A percentile compares a stretch with the other conserved stretches of the same genome.
phyloP scores from a whole-genome alignment of 2,113 vertebrate species.

The Sula dactylatra region DNA sequence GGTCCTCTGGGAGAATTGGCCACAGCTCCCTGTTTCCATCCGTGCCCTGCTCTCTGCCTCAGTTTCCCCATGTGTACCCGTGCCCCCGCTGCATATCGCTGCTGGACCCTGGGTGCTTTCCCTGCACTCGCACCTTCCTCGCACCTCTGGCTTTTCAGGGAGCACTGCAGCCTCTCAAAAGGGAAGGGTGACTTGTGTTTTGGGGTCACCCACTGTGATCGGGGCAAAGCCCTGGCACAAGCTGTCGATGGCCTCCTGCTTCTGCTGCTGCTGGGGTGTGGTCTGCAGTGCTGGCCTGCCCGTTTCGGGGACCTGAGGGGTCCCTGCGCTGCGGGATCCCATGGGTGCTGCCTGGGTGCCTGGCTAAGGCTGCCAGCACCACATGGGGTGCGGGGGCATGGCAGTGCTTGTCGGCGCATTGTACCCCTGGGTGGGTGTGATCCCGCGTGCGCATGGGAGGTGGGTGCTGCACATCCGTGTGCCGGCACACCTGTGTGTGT shows the following conservation, averaged over 20 bases:
- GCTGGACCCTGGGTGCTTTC: not conserved
- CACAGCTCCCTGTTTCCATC: not conserved
- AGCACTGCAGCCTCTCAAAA: not conserved
- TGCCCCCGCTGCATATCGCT: accelerated
- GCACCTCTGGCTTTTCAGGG: not conserved
- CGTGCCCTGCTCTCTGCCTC: not conserved
- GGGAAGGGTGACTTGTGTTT: not conserved
- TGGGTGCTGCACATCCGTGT: not conserved
- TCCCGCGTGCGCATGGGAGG: not conserved
- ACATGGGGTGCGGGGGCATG: not conserved
- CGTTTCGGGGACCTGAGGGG: not conserved
- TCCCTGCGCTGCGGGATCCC: not conserved
- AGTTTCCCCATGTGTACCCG: not conserved
- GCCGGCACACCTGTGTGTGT: not conserved
- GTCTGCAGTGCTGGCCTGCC: not conserved
- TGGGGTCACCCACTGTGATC: not conserved
- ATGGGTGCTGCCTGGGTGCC: not conserved
- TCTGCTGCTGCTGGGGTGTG: not conserved
- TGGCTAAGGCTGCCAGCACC: not conserved
- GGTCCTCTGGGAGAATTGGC: not conserved
- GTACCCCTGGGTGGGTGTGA: accelerated
- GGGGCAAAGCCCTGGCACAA: not conserved
- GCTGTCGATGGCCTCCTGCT: too few species aligned
- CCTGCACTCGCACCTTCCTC: too few species aligned
- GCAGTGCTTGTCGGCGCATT: accelerated